A percentile compares a stretch with the other conserved stretches of the same genome.
phyloP scores from a whole-genome alignment of 2,797 vertebrate species.

The Falco cherrug region DNA sequence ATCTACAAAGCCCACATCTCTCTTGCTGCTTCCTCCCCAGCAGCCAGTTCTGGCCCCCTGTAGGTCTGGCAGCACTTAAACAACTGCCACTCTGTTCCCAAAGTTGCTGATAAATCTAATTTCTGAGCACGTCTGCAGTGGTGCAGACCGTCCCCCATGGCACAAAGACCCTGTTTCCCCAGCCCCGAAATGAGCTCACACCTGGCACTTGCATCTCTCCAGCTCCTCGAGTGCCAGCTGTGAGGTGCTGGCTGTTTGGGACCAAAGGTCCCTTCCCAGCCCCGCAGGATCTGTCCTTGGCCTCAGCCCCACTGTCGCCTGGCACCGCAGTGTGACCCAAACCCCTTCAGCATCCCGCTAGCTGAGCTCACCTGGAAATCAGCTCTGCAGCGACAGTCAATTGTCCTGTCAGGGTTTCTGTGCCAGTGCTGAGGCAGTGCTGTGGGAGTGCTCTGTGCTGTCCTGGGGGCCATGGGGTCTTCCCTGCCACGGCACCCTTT shows the following conservation, averaged over 20 bases:
- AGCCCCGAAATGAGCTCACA: background rate
- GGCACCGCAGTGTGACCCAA: fast-evolving
- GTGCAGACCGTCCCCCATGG: fast-evolving
- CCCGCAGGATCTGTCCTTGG: background rate
- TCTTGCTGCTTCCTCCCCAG: background rate
- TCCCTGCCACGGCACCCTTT: too few species aligned
- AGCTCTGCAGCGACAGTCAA: fast-evolving
- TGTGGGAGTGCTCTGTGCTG: background rate
- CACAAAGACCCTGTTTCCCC: background rate
- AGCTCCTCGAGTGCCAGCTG: fast-evolving
- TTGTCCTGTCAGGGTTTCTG: background rate
- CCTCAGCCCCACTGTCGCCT: background rate
- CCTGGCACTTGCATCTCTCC: background rate
- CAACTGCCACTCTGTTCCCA: background rate
- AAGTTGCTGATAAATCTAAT: background rate
- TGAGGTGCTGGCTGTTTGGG: fast-evolving
- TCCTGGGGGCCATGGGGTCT: fast-evolving
- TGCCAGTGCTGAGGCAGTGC: background rate
- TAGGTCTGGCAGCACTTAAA: background rate
- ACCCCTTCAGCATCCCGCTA: background rate
- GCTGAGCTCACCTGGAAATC: background rate
- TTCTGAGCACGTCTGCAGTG: background rate
- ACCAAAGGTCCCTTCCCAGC: background rate
- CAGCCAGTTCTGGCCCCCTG: background rate
- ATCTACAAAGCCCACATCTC: background rate